Conservation (phyloP, 2,888 invertebrate genomes). For the Apotomis betuletana region DNA sequence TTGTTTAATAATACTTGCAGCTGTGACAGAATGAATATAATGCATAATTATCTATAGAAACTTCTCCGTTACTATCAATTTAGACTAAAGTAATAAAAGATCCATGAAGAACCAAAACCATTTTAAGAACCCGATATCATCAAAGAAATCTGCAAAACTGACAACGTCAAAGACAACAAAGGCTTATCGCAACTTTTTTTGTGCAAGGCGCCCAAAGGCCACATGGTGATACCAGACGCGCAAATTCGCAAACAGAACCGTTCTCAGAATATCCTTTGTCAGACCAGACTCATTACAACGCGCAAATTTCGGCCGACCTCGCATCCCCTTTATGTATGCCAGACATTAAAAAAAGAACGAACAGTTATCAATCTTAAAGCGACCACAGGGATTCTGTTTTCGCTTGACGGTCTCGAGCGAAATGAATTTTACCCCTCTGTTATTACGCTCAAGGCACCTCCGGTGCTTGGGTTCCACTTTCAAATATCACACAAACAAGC, state of each 20-base stretch:
- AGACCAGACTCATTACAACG: slow-evolving; percentile 66
- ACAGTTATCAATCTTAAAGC: slow-evolving; percentile 46
- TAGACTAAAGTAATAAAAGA: not conserved
- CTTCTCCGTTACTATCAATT: too few relatives aligned
- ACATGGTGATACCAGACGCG: slow-evolving; percentile 64
- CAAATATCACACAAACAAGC: slow-evolving; percentile 58
- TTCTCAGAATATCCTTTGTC: slow-evolving; percentile 80
- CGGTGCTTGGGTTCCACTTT: slow-evolving; percentile 60
- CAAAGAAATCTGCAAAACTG: slow-evolving; percentile 5
- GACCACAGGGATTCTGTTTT: slow-evolving; percentile 44
- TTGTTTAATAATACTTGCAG: too few relatives aligned
- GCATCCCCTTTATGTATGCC: slow-evolving; percentile 80
- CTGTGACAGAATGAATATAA: too few relatives aligned
- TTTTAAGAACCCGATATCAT: slow-evolving; percentile 1
- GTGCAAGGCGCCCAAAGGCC: slow-evolving; percentile 56
- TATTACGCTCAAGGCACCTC: slow-evolving; percentile 61
- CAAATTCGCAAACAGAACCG: slow-evolving; percentile 71
- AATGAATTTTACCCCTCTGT: slow-evolving; percentile 72
- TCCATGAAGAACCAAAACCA: slow-evolving; percentile 1
- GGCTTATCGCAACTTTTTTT: slow-evolving; percentile 48
- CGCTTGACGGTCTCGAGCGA: slow-evolving; percentile 36
- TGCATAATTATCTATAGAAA: too few relatives aligned
- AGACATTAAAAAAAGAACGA: slow-evolving; percentile 64
- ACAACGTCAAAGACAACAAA: slow-evolving; percentile 29
- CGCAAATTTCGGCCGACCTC: slow-evolving; percentile 75